Evolutionary conservation across 2,113 vertebrate genomes (phyloP).

Genomic region (Corvus moneduloides): DNA sequence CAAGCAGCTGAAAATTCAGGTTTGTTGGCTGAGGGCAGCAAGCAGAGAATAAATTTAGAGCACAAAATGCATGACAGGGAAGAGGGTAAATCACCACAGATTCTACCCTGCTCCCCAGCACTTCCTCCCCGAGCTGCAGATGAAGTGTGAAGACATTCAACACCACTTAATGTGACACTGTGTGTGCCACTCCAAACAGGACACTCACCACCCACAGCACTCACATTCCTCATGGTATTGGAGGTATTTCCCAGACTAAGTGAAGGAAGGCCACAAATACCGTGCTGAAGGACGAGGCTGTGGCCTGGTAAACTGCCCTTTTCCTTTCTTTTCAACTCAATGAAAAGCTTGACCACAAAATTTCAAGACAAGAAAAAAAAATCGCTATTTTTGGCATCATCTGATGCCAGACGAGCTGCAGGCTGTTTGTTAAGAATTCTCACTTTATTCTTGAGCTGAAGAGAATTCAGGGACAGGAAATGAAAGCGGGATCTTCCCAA

Average conservation of each 20-base stretch:
- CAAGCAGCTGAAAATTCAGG: not conserved
- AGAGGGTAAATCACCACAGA: not conserved
- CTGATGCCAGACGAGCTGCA: not conserved
- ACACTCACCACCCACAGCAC: slow-evolving; percentile 28
- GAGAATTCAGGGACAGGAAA: not conserved
- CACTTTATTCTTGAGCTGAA: not conserved
- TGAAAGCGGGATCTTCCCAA: not conserved
- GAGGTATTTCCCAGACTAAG: slow-evolving; percentile 41
- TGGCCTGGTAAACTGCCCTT: not conserved
- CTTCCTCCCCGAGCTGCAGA: not conserved
- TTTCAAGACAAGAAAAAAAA: not conserved
- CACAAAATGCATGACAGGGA: not conserved
- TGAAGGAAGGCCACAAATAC: slow-evolving; percentile 8
- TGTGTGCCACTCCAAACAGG: slow-evolving; percentile 39
- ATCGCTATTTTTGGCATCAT: not conserved
- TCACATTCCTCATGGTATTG: slow-evolving; percentile 10
- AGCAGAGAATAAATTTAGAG: not conserved
- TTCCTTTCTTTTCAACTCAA: slow-evolving; percentile 21
- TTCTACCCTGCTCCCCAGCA: not conserved
- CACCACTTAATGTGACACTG: slow-evolving; percentile 16
- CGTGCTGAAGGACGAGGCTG: not conserved
- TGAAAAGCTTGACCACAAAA: not conserved
- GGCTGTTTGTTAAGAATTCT: not conserved
- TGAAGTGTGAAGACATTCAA: slow-evolving; percentile 14
- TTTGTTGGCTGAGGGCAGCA: not conserved